A percentile compares a stretch with the other conserved stretches of the same genome.
phyloP scores from a whole-genome alignment of 2,888 invertebrate species.

The Diadegma fenestrale region DNA sequence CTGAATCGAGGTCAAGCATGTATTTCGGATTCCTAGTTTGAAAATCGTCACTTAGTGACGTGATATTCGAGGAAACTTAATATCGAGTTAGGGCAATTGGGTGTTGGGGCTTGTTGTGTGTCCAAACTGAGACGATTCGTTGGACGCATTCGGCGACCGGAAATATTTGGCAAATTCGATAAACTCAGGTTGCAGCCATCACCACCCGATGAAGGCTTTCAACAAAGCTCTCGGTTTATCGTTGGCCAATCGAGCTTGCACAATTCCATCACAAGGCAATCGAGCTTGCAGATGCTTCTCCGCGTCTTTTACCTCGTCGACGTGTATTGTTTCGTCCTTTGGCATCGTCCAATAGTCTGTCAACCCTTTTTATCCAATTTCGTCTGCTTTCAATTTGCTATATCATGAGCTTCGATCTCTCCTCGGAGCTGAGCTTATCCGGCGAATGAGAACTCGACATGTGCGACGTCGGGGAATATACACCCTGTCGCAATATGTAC shows the following conservation, averaged over 20 bases:
- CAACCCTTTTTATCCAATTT: constrained; percentile 57
- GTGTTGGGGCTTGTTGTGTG: neutral
- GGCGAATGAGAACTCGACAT: constrained; percentile 22
- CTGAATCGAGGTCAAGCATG: neutral
- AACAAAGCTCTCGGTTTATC: constrained; percentile 50
- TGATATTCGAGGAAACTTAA: constrained; percentile 10
- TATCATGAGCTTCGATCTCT: constrained; percentile 52
- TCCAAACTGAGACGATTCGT: neutral
- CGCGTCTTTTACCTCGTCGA: constrained; percentile 1
- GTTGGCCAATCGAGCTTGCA: constrained; percentile 37
- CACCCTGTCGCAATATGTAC: neutral
- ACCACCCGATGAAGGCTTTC: constrained; percentile 36
- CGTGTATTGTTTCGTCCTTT: neutral
- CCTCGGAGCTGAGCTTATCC: constrained; percentile 30
- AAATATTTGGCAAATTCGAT: constrained; percentile 49
- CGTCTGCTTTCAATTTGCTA: constrained; percentile 45
- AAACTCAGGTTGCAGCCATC: constrained; percentile 10
- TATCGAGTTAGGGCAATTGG: constrained; percentile 7
- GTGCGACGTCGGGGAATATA: neutral
- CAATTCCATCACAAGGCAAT: constrained; percentile 38
- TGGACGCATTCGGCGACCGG: constrained; percentile 46
- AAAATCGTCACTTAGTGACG: neutral
- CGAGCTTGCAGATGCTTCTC: constrained; percentile 29
- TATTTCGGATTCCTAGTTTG: neutral
- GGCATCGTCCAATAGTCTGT: constrained; percentile 44